phyloP scores from a whole-genome alignment of 2,797 vertebrate genomes.

The Pangasius larnaudii region DNA sequence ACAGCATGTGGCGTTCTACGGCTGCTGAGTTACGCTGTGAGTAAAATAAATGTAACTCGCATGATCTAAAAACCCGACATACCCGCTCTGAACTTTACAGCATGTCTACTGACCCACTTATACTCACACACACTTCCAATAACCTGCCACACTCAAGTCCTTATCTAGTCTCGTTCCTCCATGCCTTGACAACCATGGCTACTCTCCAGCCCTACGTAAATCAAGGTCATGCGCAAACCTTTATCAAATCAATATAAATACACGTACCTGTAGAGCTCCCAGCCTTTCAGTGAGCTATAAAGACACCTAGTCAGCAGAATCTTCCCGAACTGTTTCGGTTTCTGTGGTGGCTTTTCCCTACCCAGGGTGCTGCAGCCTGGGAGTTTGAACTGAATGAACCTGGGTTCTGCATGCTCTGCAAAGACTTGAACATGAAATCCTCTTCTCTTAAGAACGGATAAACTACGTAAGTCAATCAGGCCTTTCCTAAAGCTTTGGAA shows the following conservation, averaged over 20 bases:
- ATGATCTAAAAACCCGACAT: slow-evolving; percentile 3
- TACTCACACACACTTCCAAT: slow-evolving; percentile 42
- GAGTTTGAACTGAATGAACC: slow-evolving; percentile 28
- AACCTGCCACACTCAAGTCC: not conserved
- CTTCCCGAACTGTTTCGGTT: slow-evolving; percentile 61
- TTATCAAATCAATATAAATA: slow-evolving; percentile 2
- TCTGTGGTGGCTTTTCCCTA: slow-evolving; percentile 29
- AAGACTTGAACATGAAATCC: slow-evolving; percentile 69
- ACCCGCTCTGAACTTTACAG: slow-evolving; percentile 54
- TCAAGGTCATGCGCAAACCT: not conserved
- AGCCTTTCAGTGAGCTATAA: slow-evolving; percentile 62
- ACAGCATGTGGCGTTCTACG: not conserved
- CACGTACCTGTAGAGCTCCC: slow-evolving; percentile 61
- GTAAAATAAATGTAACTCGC: no score
- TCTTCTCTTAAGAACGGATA: slow-evolving; percentile 65
- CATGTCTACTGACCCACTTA: slow-evolving; percentile 64
- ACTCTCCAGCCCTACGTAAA: not conserved
- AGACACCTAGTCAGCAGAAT: slow-evolving; percentile 48
- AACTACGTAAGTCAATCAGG: slow-evolving; percentile 51
- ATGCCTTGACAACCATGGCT: not conserved
- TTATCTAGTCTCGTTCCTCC: not conserved
- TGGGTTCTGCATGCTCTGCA: slow-evolving; percentile 48
- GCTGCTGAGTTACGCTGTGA: not conserved
- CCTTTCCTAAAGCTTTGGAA: slow-evolving; percentile 13
- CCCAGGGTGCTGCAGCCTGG: slow-evolving; percentile 17